Evolutionary conservation across 1,140 invertebrate genomes (phyloP).

Genomic region (Lerema accius): DNA sequence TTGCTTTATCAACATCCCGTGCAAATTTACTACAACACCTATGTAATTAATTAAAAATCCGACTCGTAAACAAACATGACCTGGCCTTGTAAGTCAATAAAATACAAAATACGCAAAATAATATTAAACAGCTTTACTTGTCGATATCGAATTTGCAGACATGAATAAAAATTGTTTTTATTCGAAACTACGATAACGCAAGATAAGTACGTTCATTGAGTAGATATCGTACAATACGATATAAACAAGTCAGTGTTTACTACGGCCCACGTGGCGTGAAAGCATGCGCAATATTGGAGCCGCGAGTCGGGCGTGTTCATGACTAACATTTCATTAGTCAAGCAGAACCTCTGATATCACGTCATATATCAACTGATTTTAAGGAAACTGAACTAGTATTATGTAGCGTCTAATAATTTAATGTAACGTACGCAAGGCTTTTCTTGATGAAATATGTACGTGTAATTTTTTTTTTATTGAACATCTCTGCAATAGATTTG

Average conservation of each 20-base stretch:
- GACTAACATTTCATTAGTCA: slow-evolving; percentile 26
- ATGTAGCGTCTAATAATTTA: background rate
- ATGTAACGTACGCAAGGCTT: too few relatives aligned
- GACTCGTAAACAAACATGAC: background rate
- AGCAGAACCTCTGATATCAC: slow-evolving; percentile 9
- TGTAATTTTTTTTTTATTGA: too few relatives aligned
- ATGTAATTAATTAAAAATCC: background rate
- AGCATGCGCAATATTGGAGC: background rate
- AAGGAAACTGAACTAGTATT: slow-evolving; percentile 26
- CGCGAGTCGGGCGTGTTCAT: background rate
- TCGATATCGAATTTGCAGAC: background rate
- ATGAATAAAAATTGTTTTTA: slow-evolving; percentile 13
- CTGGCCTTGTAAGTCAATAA: background rate
- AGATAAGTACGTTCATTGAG: slow-evolving; percentile 41
- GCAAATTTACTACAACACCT: background rate
- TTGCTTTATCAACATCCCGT: background rate
- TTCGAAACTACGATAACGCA: slow-evolving; percentile 19
- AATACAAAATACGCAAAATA: background rate
- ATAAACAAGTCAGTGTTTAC: slow-evolving; percentile 33
- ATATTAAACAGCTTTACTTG: background rate
- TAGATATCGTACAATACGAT: slow-evolving; percentile 29
- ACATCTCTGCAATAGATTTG: too few relatives aligned
- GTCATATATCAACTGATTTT: slow-evolving; percentile 25
- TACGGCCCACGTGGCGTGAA: slow-evolving; percentile 33
- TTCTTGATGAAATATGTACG: too few relatives aligned